Percentiles rank a stretch among this genome's conserved stretches.
phyloP scores from a whole-genome alignment of 2,113 vertebrate species.

The Dromiciops gliroides region DNA sequence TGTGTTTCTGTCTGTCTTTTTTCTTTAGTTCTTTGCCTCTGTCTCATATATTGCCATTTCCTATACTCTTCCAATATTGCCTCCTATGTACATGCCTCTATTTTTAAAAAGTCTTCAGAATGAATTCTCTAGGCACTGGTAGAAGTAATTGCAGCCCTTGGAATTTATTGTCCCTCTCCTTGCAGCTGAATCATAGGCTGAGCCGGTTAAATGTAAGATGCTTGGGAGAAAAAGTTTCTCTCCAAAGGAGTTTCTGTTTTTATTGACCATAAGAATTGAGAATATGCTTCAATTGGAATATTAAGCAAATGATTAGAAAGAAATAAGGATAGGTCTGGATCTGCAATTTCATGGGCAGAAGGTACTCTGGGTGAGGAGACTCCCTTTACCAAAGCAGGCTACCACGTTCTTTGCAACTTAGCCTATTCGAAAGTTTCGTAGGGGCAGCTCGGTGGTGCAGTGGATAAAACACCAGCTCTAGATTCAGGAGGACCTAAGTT shows the following conservation, averaged over 20 bases:
- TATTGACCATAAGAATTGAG: too few relatives aligned
- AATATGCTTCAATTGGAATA: too few relatives aligned
- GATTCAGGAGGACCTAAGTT: too few relatives aligned
- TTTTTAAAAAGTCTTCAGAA: conserved; percentile 39
- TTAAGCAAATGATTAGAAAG: too few relatives aligned
- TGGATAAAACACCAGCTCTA: too few relatives aligned
- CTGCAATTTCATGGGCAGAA: too few relatives aligned
- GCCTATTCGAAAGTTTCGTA: too few relatives aligned
- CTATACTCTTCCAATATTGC: not conserved
- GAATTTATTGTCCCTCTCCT: conserved; percentile 18
- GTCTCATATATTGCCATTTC: conserved; percentile 54
- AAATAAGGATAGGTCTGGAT: too few relatives aligned
- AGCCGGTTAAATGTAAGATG: not conserved
- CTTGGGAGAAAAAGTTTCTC: not conserved
- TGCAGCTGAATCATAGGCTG: not conserved
- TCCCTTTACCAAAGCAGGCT: too few relatives aligned
- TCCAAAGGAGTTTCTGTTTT: conserved; percentile 44
- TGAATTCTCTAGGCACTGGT: conserved; percentile 12
- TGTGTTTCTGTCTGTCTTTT: conserved; percentile 61
- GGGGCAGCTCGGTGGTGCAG: too few relatives aligned
- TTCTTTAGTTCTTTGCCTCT: conserved; percentile 47
- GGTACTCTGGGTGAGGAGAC: too few relatives aligned
- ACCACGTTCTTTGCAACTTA: too few relatives aligned
- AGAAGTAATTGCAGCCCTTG: conserved; percentile 37
- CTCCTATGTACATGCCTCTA: not conserved